Evolutionary conservation across 2,888 invertebrate genomes (phyloP).

Genomic region (Morpho achilles): DNA sequence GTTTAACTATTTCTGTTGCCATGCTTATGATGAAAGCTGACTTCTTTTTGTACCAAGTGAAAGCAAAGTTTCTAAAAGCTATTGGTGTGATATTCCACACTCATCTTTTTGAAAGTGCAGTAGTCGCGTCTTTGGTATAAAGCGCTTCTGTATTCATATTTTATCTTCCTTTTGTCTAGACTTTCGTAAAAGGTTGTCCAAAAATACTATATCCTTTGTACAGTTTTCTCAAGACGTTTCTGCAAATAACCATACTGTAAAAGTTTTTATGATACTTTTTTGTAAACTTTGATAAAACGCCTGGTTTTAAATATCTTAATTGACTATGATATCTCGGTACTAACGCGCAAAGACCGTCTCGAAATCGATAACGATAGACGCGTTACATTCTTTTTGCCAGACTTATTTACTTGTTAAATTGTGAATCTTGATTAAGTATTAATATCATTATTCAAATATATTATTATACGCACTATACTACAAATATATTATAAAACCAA

Average conservation of each 20-base stretch:
- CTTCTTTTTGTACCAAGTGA: background rate
- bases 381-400: no score
- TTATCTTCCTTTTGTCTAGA: conserved; percentile 27
- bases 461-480: no score
- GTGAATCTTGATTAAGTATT: no score
- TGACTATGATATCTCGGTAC: no score
- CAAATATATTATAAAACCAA: no score
- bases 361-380: no score
- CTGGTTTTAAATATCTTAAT: no score
- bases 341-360: no score
- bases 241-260: conserved; percentile 3
- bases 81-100: conserved; percentile 10
- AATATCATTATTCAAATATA: no score
- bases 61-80: background rate
- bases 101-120: conserved; percentile 21
- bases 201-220: conserved; percentile 23
- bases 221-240: conserved; percentile 19
- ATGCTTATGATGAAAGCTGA: background rate
- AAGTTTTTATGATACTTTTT: background rate
- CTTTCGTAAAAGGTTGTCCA: conserved; percentile 26
- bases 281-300: no score
- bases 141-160: conserved; percentile 23
- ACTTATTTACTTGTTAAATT: no score
- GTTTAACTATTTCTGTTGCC: background rate
- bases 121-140: conserved; percentile 22